Evolutionary conservation across 2,888 invertebrate genomes (phyloP).

Genomic region (Tenodera sinensis): DNA sequence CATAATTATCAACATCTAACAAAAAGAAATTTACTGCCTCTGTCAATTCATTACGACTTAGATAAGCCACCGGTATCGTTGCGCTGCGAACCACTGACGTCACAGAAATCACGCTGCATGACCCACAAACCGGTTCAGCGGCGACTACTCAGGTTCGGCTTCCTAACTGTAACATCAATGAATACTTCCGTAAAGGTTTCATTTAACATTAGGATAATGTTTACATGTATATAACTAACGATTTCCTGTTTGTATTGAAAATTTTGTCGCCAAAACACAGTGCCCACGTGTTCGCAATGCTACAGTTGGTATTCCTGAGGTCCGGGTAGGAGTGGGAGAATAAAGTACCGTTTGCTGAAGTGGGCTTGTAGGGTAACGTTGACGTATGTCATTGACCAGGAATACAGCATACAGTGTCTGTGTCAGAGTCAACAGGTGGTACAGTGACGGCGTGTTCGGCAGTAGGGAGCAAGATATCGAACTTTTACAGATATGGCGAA

Average conservation of each 20-base stretch:
- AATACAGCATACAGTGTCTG: background rate
- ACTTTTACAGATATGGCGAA: slow-evolving; percentile 32
- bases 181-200: background rate
- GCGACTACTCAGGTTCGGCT: background rate
- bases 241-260: background rate
- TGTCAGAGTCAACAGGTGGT: background rate
- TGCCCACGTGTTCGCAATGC: background rate
- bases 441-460: background rate
- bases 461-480: too few species aligned
- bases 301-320: background rate
- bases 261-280: background rate
- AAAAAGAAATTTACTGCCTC: background rate
- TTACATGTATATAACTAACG: background rate
- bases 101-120: background rate
- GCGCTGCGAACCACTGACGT: background rate
- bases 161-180: background rate
- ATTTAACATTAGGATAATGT: background rate
- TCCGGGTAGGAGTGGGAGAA: background rate
- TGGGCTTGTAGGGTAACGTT: background rate
- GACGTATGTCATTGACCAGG: background rate
- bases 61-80: background rate
- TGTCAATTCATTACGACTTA: background rate
- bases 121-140: background rate
- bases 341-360: background rate
- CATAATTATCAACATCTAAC: background rate